Evolutionary conservation across 2,888 invertebrate species (phyloP), one percentile per base, ranked within the genome.

Genomic region (Galerucella calmariensis): DNA sequence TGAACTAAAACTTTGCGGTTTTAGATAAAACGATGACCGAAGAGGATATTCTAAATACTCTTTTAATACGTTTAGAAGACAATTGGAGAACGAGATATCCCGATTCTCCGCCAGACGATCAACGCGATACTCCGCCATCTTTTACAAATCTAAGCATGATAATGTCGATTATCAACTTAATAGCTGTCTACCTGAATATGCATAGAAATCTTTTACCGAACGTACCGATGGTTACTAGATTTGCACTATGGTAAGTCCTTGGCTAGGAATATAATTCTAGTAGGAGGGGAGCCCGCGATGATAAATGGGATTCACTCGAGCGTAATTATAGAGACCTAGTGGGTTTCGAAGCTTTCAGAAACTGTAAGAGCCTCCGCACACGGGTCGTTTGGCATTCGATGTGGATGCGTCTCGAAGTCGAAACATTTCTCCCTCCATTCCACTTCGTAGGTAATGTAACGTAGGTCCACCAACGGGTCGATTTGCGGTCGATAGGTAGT

Each of bases 51-150:
- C 78, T 88, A 44, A 84, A 86, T 75, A 74, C 81, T 59, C 69
- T 88, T n/a, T 75, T 88, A 14, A 77, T 81, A 10, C 82, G 86
- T 80, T 81, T 88, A 79, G 84, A 85, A 75, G 85, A 86, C 20
- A 79, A 81, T 53, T 85, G 85, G 79, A 82, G 78, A n/a, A 78
- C 77, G 9, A 79, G 83, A 73, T 73, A 73, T 65, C 76, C 75
- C 2, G 77, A 78, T 66, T 78, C 8, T 81, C 83, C 24, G 73
- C 75, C 0, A 77, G 9, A 11, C 16, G 79, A 75, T 69, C 14
- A 14, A 10, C 73, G 73, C 11, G 46, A 62, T 67, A 6, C 4
- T 5, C 56, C 70, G 11, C 41, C 8, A 10, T 65, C 63, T 46
- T 65, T 65, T 46, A 16, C 44, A 16, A 65, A 65, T 65, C 12